phyloP scores from a whole-genome alignment of 2,888 invertebrate species.

The Mechanitis messenoides region DNA sequence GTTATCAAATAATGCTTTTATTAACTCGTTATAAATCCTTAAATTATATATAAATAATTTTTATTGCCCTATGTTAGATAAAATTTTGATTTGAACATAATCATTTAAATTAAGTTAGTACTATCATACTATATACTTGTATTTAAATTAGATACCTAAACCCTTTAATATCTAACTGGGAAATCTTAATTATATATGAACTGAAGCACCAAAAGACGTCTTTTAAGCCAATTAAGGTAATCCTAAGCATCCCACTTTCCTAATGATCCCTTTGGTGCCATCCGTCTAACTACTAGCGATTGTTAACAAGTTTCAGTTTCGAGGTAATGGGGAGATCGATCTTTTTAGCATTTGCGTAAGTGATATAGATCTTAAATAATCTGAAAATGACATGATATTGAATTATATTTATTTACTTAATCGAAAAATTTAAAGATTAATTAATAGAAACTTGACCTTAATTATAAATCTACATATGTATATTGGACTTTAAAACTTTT shows the following conservation, averaged over 20 bases:
- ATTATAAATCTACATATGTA: too few relatives aligned
- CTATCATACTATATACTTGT: neutral
- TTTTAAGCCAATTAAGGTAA: conserved; percentile 30
- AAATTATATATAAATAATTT: neutral
- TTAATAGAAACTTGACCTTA: neutral
- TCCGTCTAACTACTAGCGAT: conserved; percentile 35
- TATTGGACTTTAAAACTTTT: neutral
- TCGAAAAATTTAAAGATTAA: neutral
- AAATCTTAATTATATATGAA: neutral
- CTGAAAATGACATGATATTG: conserved; percentile 2
- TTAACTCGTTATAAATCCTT: neutral
- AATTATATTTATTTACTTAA: neutral
- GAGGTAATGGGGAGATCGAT: conserved; percentile 25
- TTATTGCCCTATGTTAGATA: too few relatives aligned
- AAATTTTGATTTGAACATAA: too few relatives aligned
- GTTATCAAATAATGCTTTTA: neutral
- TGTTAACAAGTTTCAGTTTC: conserved; percentile 41
- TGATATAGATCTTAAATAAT: conserved; percentile 11
- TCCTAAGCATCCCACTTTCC: conserved; percentile 22
- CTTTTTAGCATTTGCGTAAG: conserved; percentile 10
- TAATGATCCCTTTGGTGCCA: conserved; percentile 40
- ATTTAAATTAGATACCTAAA: too few relatives aligned
- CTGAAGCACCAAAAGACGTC: conserved; percentile 20
- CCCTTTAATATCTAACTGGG: neutral
- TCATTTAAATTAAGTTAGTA: neutral